Conservation (phyloP, 2,797 vertebrate species). For the Cryptoblepharus egeriae region DNA sequence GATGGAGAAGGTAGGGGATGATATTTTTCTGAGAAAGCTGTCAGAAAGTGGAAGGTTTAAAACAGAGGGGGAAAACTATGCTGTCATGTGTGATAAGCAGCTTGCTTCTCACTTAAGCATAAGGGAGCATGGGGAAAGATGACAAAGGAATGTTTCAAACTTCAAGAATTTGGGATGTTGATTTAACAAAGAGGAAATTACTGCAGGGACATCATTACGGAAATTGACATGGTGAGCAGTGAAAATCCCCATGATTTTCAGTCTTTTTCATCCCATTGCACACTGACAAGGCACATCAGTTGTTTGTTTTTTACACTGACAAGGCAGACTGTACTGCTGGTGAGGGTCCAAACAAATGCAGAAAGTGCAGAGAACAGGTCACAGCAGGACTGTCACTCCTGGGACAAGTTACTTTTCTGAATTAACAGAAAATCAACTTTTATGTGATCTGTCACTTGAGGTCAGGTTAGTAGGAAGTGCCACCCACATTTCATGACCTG, state of each 20-base stretch:
- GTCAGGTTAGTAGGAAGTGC: neutral
- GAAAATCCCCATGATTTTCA: no score
- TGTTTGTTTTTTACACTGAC: no score
- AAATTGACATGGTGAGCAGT: neutral
- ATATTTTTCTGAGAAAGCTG: constrained; percentile 6
- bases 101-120: neutral
- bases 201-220: neutral
- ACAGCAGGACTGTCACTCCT: no score
- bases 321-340: no score
- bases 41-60: constrained; percentile 1
- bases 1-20: neutral
- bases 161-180: neutral
- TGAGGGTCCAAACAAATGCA: neutral
- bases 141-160: neutral
- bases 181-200: neutral
- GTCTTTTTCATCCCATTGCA: no score
- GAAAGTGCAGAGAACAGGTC: neutral
- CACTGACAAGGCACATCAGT: no score
- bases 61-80: neutral
- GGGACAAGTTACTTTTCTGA: no score
- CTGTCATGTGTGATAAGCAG: neutral
- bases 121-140: neutral
- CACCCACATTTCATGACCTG: neutral
- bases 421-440: neutral
- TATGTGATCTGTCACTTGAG: neutral